A percentile compares a stretch with the other conserved stretches of the same genome.
phyloP scores from a whole-genome alignment of 1,140 invertebrate genomes.

The Stenopsyche tienmushanensis region DNA sequence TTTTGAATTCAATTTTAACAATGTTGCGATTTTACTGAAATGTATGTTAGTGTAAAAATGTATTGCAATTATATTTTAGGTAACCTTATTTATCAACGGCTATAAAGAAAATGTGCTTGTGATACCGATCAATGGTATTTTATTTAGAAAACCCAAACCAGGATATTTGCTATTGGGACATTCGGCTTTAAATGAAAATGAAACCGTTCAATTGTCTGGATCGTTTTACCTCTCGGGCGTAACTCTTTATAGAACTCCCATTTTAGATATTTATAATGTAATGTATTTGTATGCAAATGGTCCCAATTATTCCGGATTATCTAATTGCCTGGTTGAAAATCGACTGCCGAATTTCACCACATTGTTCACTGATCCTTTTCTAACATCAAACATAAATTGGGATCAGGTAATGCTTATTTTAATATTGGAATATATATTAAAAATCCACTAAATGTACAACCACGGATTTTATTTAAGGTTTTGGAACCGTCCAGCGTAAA shows the following conservation, averaged over 20 bases:
- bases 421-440: not conserved
- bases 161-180: constrained; percentile 55
- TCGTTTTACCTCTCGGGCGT: constrained; percentile 43
- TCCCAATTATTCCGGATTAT: constrained; percentile 39
- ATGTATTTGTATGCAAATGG: constrained; percentile 51
- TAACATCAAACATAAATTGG: constrained; percentile 51
- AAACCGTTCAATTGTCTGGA: constrained; percentile 17
- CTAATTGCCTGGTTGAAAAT: too few species aligned
- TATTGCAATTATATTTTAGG: constrained; percentile 49
- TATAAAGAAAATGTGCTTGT: constrained; percentile 47
- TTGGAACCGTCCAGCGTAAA: constrained; percentile 49
- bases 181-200: constrained; percentile 23
- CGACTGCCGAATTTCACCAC: constrained; percentile 49
- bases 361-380: constrained; percentile 48
- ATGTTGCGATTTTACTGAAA: constrained; percentile 5
- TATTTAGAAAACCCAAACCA: constrained; percentile 54
- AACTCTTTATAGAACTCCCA: constrained; percentile 46
- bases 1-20: constrained; percentile 1
- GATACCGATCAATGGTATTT: constrained; percentile 53
- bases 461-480: constrained; percentile 46
- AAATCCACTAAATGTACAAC: not conserved
- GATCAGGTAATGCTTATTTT: constrained; percentile 49
- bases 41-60: too few species aligned
- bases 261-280: constrained; percentile 43
- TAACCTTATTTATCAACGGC: constrained; percentile 55